phyloP scores from a whole-genome alignment of 1,140 invertebrate species.

The Apis laboriosa region DNA sequence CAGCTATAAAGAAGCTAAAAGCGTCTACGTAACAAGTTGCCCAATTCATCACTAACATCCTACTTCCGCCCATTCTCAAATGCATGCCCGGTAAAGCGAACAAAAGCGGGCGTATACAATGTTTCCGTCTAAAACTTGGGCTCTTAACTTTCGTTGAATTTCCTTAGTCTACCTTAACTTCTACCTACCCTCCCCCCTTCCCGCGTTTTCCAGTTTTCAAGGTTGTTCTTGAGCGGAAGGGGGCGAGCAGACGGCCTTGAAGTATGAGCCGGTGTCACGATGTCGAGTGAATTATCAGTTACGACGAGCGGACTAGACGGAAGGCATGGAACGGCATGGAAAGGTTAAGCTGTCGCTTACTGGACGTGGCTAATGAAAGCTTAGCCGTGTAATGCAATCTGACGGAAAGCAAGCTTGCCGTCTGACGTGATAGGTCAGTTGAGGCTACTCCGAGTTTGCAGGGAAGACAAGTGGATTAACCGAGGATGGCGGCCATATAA shows the following conservation, averaged over 20 bases:
- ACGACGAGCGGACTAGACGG: constrained; percentile 33
- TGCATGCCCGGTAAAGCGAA: background rate
- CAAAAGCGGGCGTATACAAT: constrained; percentile 9
- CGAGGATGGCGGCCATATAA: constrained; percentile 58
- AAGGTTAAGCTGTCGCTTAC: constrained; percentile 72
- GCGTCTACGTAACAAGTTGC: background rate
- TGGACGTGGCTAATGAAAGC: constrained; percentile 72
- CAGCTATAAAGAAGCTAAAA: background rate
- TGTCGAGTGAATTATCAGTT: constrained; percentile 66
- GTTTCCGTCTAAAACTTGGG: background rate
- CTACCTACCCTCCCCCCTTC: too few species aligned
- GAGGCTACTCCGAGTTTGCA: constrained; percentile 53
- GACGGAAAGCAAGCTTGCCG: constrained; percentile 64
- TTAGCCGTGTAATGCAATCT: constrained; percentile 72
- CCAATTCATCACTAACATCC: constrained; percentile 13
- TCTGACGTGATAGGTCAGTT: constrained; percentile 72
- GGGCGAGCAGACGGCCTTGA: background rate
- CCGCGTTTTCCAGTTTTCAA: constrained; percentile 5
- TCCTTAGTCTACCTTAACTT: background rate
- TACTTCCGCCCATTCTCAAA: background rate
- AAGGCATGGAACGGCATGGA: constrained; percentile 46
- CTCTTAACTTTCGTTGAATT: background rate
- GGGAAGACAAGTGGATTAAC: constrained; percentile 70
- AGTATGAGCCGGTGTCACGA: constrained; percentile 14
- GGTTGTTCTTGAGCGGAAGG: background rate